These are phyloP conservation scores for Dinomys branickii DNA, from an alignment of 2,113 vertebrate genomes.

Conservation along the genomic window DNA sequence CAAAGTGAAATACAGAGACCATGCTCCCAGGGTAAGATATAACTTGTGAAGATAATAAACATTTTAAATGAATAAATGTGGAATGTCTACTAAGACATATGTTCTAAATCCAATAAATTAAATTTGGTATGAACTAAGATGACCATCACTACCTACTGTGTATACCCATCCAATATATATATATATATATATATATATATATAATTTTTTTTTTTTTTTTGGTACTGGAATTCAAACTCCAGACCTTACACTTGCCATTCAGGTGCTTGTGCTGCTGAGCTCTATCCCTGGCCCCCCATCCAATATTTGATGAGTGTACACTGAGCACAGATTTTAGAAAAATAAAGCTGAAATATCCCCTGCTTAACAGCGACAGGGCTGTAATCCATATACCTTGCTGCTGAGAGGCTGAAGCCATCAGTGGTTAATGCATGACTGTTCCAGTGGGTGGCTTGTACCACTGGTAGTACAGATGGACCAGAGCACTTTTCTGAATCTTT, in stretches of 20 bases:
- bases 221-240: too few relatives aligned
- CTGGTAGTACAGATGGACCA: background rate
- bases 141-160: background rate
- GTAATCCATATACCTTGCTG: background rate
- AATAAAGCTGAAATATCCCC: background rate
- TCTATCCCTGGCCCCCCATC: background rate
- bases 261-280: too few relatives aligned
- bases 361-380: background rate
- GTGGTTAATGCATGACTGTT: background rate
- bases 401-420: background rate
- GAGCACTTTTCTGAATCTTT: background rate
- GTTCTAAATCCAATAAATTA: slow-evolving; percentile 16
- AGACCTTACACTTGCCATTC: too few relatives aligned
- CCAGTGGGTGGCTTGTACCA: background rate
- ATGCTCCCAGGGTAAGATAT: background rate
- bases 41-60: background rate
- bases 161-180: background rate
- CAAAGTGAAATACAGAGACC: background rate
- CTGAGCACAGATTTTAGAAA: background rate
- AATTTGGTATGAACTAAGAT: slow-evolving; percentile 10
- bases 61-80: slow-evolving; percentile 16
- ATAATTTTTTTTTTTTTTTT: too few relatives aligned
- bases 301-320: background rate
- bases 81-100: background rate
- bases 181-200: too few relatives aligned